These are phyloP conservation scores for Antheraea assamensis DNA, from an alignment of 2,888 invertebrate species.

Conservation along the genomic window DNA sequence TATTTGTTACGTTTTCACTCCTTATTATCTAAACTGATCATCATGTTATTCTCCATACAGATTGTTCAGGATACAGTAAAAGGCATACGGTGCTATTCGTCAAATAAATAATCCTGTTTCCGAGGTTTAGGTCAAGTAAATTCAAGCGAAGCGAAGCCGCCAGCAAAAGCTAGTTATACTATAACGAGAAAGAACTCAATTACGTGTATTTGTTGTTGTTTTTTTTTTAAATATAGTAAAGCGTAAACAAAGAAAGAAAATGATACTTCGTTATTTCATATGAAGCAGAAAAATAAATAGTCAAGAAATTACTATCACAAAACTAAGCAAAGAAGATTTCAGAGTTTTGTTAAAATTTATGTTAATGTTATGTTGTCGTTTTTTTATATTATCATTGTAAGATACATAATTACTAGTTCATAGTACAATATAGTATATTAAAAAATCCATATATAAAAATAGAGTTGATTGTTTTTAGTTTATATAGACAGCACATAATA, in stretches of 20 bases:
- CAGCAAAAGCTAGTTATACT: no score
- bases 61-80: no score
- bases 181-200: no score
- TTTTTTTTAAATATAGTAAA: not conserved
- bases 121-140: no score
- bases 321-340: slow-evolving; percentile 22
- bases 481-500: no score
- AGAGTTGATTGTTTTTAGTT: no score
- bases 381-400: not conserved
- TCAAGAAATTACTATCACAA: slow-evolving; percentile 17
- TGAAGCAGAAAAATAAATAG: not conserved
- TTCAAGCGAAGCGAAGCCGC: no score
- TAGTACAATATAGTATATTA: not conserved
- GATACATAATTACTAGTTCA: not conserved
- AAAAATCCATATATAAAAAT: not conserved
- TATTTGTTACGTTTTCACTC: no score
- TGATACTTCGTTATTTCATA: not conserved
- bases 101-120: no score
- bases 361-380: not conserved
- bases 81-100: no score
- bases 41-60: no score
- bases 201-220: not conserved
- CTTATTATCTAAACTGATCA: no score
- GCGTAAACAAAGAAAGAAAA: not conserved
- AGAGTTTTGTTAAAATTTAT: not conserved